phyloP scores from a whole-genome alignment of 2,888 invertebrate genomes.

The Euzophera pinguis region DNA sequence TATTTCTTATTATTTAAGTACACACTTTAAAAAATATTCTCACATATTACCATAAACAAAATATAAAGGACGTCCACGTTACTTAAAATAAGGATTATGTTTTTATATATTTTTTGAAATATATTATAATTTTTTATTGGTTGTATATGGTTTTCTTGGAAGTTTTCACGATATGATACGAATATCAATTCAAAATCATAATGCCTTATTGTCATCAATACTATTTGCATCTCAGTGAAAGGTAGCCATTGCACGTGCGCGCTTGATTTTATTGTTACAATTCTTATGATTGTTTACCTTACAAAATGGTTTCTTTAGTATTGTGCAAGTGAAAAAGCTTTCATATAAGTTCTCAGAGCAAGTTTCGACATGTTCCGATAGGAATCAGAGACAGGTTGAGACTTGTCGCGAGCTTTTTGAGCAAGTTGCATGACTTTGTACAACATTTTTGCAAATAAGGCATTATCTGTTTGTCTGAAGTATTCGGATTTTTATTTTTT shows the following conservation, averaged over 20 bases:
- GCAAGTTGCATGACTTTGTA: too few species aligned
- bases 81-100: too few species aligned
- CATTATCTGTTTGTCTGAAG: too few species aligned
- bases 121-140: too few species aligned
- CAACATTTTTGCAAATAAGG: too few species aligned
- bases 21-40: too few species aligned
- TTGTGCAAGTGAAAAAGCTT: slow-evolving; percentile 5
- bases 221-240: slow-evolving; percentile 13
- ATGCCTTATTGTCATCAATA: not conserved
- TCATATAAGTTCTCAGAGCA: not conserved
- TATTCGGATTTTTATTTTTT: too few species aligned
- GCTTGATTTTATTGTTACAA: slow-evolving; percentile 21
- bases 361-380: slow-evolving; percentile 1
- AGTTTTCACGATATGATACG: not conserved
- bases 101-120: too few species aligned
- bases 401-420: not conserved
- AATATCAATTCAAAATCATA: not conserved
- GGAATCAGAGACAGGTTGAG: not conserved
- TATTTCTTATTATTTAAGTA: too few species aligned
- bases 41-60: too few species aligned
- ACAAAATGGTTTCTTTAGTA: slow-evolving; percentile 16
- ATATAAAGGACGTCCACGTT: too few species aligned
- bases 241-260: slow-evolving; percentile 23
- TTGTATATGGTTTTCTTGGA: not conserved
- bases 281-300: slow-evolving; percentile 17